Evolutionary conservation across 2,113 vertebrate species (phyloP).

Genomic region (Pteropus alecto): DNA sequence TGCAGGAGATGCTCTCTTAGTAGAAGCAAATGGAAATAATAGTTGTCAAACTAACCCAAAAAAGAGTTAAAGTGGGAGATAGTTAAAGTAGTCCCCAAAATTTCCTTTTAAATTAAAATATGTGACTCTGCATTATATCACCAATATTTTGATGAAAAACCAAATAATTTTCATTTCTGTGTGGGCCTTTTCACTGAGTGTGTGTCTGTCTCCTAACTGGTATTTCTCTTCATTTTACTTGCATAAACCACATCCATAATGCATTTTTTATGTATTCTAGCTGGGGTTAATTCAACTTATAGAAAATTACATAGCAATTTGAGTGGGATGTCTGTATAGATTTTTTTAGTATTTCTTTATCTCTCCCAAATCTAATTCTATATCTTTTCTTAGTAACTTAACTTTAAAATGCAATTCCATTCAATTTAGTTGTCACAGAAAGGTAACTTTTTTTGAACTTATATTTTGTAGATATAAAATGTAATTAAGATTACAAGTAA

Average conservation of each 20-base stretch:
- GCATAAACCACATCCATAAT: background rate
- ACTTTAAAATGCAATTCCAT: background rate
- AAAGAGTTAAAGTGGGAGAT: background rate
- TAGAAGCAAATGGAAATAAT: background rate
- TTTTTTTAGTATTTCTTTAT: background rate
- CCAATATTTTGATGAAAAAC: background rate
- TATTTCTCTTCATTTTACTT: background rate
- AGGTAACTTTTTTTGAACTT: background rate
- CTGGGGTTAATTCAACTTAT: background rate
- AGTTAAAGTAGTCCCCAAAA: background rate
- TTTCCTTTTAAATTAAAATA: background rate
- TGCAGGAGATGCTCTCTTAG: background rate
- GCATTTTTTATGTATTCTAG: background rate
- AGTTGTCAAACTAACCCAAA: background rate
- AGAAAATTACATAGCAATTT: background rate
- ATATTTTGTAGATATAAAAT: background rate
- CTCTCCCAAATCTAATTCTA: background rate
- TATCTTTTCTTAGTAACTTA: background rate
- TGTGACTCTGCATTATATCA: background rate
- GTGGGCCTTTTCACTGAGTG: background rate
- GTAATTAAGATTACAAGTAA: background rate
- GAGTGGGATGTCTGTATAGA: background rate
- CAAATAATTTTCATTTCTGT: background rate
- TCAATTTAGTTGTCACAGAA: conserved; percentile 16
- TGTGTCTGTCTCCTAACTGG: background rate